Evolutionary conservation across 2,797 vertebrate species (phyloP).

Genomic region (Hemitrygon akajei): DNA sequence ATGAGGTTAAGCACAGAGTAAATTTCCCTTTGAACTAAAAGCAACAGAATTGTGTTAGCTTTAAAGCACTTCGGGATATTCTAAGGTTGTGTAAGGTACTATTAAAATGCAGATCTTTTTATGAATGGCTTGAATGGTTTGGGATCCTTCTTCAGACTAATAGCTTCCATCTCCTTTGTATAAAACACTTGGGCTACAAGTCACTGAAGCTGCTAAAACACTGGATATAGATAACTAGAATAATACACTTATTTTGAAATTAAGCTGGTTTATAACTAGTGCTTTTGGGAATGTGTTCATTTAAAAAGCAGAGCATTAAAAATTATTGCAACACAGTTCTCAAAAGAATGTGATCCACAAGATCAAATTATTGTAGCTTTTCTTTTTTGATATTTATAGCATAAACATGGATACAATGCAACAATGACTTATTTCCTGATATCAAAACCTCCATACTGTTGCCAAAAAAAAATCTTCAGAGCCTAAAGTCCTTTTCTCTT

Average conservation of each 20-base stretch:
- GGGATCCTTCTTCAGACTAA: not conserved
- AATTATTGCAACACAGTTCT: not conserved
- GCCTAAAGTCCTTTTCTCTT: constrained; percentile 33
- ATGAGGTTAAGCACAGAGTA: no score
- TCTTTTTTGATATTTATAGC: constrained; percentile 36
- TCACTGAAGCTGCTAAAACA: not conserved
- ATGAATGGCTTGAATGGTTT: not conserved
- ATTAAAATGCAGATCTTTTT: not conserved
- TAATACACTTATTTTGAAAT: constrained; percentile 13
- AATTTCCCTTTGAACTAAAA: no score
- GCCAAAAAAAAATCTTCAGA: not conserved
- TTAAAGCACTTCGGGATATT: not conserved
- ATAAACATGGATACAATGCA: not conserved
- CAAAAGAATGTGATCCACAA: not conserved
- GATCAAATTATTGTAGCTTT: constrained; percentile 19
- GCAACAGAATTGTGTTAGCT: no score
- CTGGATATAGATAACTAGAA: not conserved
- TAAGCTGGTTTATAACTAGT: not conserved
- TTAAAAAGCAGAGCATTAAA: not conserved
- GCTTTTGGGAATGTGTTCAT: not conserved
- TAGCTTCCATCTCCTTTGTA: not conserved
- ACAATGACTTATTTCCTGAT: not conserved
- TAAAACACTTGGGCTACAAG: not conserved
- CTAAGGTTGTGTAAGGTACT: not conserved
- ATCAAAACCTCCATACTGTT: not conserved